Base-by-base conservation (phyloP, 2,888 invertebrate genomes). In the Campoletis raptor region DNA sequence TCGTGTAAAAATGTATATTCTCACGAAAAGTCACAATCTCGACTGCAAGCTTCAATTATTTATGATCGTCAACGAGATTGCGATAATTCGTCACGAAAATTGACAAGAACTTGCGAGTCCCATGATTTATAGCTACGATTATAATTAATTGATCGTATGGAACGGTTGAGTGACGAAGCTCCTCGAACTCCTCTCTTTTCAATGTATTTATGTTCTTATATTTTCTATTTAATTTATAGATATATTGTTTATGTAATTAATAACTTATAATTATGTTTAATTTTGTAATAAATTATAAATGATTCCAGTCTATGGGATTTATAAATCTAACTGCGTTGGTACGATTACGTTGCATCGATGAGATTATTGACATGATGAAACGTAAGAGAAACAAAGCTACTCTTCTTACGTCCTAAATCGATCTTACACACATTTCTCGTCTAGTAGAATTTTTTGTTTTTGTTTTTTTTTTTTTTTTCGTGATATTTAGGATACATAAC, bases 61-160 rank as follows among this genome's bases (percentile, higher is more conserved):
- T 70, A 76, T 48, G 61, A 72, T 81, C 81, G 70, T 81, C 67
- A 48, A 70, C 54, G 77, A 80, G 82, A 85, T 85, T 81, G 78
- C 87, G 78, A 86, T 57, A 72, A 82, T 86, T 83, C 83, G 70
- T 82, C 79, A 81, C 54, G 54, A 81, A 86, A 88, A 86, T 86
- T 84, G 86, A 88, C 85, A 85, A 81, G 77, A 85, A 85, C 85
- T 80, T 80, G 83, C 85, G 77, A 86, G 84, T 88, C 66, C 84
- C 67, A 81, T 64, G 37, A 66, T 86, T 82, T 42, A 67, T 67
- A 73, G 45, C 81, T 88, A 91, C 88, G 90, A 89, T 91, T 91
- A 90, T 89, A 89, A 88, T 90, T 90, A 92, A 92, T 91, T 91
- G 91, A 92, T 92, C 91, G 87, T 90, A 92, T 92, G 91, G 90